Evolutionary conservation across 2,113 vertebrate species (phyloP), one percentile per base, ranked within the genome.

Genomic region (Bos indicus): DNA sequence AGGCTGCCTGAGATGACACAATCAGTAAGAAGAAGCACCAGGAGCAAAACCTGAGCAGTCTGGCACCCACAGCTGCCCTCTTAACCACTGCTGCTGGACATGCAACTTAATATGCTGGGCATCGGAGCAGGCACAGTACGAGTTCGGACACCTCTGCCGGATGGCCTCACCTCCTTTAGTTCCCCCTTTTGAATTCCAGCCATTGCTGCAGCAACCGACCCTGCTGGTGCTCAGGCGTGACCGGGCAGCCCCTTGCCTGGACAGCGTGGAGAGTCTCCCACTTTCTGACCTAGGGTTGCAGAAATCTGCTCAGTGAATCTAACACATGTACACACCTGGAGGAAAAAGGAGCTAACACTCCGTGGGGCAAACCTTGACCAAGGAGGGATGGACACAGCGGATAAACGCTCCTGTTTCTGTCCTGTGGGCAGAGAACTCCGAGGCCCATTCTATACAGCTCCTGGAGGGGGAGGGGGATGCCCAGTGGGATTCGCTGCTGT

Each of bases 111-210:
- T 3, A 2, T 16, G 26, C 23, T 12, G 30, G 36, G 4, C 4
- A 64, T 4, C 0, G 2, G 71, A n/a, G 77, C 25, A 67, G 5
- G 16, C 10, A 52, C 0, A 1, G 25, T 3, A 15, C 9, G 10
- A 0, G 0, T 7, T 1, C 0, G 0, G 43, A 5, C 0, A 0
- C 19, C 67, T 67, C 57, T 5, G 40, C 67, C 1, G 6, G 16
- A 60, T 43, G 83, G 21, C 87, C 62, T 77, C 7, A 19, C 4
- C 2, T 33, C 25, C 21, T 48, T 43, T 5, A 21, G 28, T 3
- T 14, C 46, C 11, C 43, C 19, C 17, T 64, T 33, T 19, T 36
- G 71, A 15, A 21, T 30, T 59, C 46, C 56, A 25, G 4, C 15
- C 59, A 30, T 2, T 16, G 57, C 36, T 11, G 7, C 30, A 62